These are phyloP conservation scores for Caenorhabditis latens DNA, from an alignment of 1,140 invertebrate species.

Conservation along the genomic window DNA sequence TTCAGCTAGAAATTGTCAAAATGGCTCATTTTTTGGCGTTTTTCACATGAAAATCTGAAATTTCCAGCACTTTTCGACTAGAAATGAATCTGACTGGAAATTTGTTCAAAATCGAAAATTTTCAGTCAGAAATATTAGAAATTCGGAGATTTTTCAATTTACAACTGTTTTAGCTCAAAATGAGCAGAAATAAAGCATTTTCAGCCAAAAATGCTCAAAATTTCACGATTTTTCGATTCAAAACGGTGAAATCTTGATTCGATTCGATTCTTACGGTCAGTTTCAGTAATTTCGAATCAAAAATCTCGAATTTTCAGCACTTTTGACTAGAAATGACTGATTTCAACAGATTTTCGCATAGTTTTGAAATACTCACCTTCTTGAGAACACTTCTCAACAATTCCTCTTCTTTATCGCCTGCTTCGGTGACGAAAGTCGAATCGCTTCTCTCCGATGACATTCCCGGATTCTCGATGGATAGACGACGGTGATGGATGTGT, in stretches of 20 bases:
- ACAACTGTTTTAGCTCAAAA: too few relatives aligned
- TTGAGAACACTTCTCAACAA: conserved; percentile 17
- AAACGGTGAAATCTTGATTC: too few relatives aligned
- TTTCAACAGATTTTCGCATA: conserved; percentile 1
- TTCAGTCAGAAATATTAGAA: too few relatives aligned
- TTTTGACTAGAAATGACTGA: background rate
- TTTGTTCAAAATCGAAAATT: too few relatives aligned
- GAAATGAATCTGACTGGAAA: too few relatives aligned
- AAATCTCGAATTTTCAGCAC: background rate
- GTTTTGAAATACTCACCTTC: background rate
- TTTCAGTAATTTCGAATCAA: background rate
- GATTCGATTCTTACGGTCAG: too few relatives aligned
- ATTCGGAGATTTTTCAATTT: too few relatives aligned
- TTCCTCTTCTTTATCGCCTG: conserved; percentile 10
- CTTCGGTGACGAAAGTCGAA: background rate
- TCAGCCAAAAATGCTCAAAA: too few relatives aligned
- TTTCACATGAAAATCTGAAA: background rate
- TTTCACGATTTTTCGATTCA: background rate
- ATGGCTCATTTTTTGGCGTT: background rate
- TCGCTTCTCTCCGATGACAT: conserved; percentile 29
- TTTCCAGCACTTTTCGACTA: too few relatives aligned
- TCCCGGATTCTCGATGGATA: conserved; percentile 25
- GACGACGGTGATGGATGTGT: conserved; percentile 40
- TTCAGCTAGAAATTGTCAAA: background rate
- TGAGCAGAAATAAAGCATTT: too few relatives aligned